Evolutionary conservation across 2,113 vertebrate species (phyloP).

Genomic region (Hemiprocne comata): DNA sequence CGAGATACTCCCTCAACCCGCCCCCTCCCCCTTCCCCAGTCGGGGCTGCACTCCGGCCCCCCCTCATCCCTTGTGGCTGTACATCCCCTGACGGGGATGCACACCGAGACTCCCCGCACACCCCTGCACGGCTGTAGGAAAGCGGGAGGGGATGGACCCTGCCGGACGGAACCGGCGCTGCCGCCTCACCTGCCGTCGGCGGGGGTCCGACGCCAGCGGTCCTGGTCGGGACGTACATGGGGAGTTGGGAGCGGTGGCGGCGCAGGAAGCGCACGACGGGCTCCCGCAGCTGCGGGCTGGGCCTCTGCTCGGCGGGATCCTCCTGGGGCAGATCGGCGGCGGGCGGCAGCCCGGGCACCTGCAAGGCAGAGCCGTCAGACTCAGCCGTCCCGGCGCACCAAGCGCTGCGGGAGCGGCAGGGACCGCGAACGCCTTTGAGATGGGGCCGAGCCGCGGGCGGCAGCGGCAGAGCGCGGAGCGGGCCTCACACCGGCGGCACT

Average conservation of each 20-base stretch:
- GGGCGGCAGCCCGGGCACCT: not conserved
- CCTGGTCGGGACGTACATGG: conserved; percentile 81
- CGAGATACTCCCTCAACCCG: not conserved
- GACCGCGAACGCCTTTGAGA: not conserved
- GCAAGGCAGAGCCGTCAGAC: not conserved
- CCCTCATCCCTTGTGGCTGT: no score
- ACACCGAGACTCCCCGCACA: not conserved
- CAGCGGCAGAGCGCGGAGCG: no score
- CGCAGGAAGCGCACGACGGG: conserved; percentile 79
- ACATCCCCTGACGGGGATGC: not conserved
- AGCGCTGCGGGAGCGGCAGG: not conserved
- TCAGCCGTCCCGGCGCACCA: not conserved
- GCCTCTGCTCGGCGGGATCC: conserved; percentile 14
- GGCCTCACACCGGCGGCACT: no score
- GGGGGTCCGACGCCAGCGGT: not conserved
- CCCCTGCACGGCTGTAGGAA: no score
- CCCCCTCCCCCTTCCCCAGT: not conserved
- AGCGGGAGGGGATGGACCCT: not conserved
- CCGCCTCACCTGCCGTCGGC: not conserved
- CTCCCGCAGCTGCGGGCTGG: conserved; percentile 66
- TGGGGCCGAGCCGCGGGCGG: no score
- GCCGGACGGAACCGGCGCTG: not conserved
- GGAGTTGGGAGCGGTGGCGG: conserved; percentile 85
- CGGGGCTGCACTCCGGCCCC: no score
- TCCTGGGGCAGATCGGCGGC: not conserved